Conservation (phyloP, 2,888 invertebrate species). For the Hypercompe scribonia region DNA sequence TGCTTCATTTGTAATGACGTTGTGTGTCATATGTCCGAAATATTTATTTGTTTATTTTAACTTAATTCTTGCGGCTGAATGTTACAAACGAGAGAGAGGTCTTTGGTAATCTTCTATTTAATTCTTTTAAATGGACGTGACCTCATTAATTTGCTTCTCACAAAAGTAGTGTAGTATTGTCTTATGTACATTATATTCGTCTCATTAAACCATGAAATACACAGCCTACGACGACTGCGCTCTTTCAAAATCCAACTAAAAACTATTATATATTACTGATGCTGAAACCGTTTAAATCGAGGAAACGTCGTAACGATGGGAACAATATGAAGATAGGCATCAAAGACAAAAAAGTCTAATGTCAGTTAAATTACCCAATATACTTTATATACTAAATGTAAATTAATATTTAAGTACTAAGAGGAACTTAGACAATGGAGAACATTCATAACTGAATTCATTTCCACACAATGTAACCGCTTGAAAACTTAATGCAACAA, state of each 20-base stretch:
- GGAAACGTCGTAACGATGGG: not conserved
- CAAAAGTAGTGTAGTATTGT: too few relatives aligned
- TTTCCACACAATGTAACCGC: not conserved
- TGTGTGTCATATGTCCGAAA: too few relatives aligned
- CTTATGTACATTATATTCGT: too few relatives aligned
- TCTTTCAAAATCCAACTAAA: too few relatives aligned
- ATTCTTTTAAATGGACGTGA: not conserved
- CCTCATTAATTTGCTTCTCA: not conserved
- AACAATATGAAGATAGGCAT: not conserved
- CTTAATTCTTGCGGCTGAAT: too few relatives aligned
- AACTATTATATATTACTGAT: too few relatives aligned
- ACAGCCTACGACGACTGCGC: not conserved
- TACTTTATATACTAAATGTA: not conserved
- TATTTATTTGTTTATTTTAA: too few relatives aligned
- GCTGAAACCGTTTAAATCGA: not conserved
- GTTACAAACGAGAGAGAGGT: too few relatives aligned
- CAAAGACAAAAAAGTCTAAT: not conserved
- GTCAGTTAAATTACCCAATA: not conserved
- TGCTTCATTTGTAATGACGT: too few relatives aligned
- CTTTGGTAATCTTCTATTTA: not conserved
- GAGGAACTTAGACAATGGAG: not conserved
- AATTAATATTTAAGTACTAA: not conserved
- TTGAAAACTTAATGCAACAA: conserved; percentile 1
- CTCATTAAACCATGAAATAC: too few relatives aligned
- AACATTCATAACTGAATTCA: not conserved